Conservation (phyloP, 1,140 invertebrate species). For the Helicorthomorpha holstii region DNA sequence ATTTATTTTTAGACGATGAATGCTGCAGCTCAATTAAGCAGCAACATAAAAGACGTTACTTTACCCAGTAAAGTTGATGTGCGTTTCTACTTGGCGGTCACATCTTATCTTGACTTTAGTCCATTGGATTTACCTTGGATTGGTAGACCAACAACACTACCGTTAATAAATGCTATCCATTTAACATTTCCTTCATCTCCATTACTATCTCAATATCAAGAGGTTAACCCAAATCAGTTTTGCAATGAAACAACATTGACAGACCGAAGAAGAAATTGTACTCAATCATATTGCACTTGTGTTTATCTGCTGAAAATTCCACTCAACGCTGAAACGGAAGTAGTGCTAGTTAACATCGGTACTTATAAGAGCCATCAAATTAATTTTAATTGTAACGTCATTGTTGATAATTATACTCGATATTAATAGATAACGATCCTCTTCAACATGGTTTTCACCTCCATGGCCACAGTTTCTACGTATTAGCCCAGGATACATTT, state of each 20-base stretch:
- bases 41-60: no score
- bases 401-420: not conserved
- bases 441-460: not conserved
- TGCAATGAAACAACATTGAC: slow-evolving; percentile 43
- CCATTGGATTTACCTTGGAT: no score
- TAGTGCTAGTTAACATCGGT: not conserved
- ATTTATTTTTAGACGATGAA: no score
- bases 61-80: no score
- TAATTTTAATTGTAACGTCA: not conserved
- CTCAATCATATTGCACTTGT: not conserved
- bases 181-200: slow-evolving; percentile 56
- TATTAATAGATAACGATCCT: not conserved
- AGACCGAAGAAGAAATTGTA: not conserved
- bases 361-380: not conserved
- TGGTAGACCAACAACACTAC: no score
- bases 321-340: not conserved
- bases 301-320: not conserved
- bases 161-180: slow-evolving; percentile 59
- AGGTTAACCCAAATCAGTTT: slow-evolving; percentile 50
- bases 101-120: no score
- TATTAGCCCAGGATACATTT: not conserved
- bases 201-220: slow-evolving; percentile 45
- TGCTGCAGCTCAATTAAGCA: no score
- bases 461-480: not conserved
- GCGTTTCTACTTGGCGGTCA: no score